Conservation (phyloP, 2,113 vertebrate genomes). For the Monopterus albus region DNA sequence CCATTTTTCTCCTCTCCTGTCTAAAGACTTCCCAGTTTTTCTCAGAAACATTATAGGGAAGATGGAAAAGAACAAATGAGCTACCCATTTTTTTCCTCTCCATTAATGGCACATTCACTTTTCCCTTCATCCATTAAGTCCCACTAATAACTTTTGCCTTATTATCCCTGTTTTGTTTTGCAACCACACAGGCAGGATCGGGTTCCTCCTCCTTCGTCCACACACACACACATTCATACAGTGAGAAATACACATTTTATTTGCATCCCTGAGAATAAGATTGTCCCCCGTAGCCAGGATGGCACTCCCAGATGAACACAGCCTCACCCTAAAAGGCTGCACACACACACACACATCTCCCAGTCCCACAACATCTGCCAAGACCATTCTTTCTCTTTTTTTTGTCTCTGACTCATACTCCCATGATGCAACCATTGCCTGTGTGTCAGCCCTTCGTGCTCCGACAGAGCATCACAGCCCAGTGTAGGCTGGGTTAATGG, state of each 20-base stretch:
- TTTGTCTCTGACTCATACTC: slow-evolving; percentile 67
- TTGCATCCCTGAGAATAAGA: slow-evolving; percentile 11
- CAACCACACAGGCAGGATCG: slow-evolving; percentile 22
- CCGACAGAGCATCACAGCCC: slow-evolving; percentile 33
- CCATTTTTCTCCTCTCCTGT: slow-evolving; percentile 24
- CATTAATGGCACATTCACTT: slow-evolving; percentile 7
- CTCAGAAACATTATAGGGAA: slow-evolving; percentile 11
- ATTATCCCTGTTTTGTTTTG: slow-evolving; percentile 29
- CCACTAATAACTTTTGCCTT: slow-evolving; percentile 22
- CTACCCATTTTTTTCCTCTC: slow-evolving; percentile 31
- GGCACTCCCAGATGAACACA: slow-evolving; percentile 39
- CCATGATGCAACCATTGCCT: slow-evolving; percentile 40
- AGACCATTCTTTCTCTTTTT: slow-evolving; percentile 22
- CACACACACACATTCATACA: slow-evolving; percentile 7
- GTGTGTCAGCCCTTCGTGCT: slow-evolving; percentile 18
- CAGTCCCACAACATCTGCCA: slow-evolving; percentile 51
- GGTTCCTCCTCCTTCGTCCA: slow-evolving; percentile 7
- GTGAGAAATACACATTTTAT: slow-evolving; percentile 26
- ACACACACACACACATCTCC: slow-evolving; percentile 27
- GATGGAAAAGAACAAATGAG: slow-evolving; percentile 10
- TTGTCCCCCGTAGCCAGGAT: slow-evolving; percentile 21
- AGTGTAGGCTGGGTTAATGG: slow-evolving; percentile 60
- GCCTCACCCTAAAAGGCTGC: slow-evolving; percentile 18
- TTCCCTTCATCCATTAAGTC: slow-evolving; percentile 37
- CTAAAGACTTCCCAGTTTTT: background rate